These are phyloP conservation scores for Apotomis turbidana DNA, from an alignment of 2,888 invertebrate species.

Conservation along the genomic window DNA sequence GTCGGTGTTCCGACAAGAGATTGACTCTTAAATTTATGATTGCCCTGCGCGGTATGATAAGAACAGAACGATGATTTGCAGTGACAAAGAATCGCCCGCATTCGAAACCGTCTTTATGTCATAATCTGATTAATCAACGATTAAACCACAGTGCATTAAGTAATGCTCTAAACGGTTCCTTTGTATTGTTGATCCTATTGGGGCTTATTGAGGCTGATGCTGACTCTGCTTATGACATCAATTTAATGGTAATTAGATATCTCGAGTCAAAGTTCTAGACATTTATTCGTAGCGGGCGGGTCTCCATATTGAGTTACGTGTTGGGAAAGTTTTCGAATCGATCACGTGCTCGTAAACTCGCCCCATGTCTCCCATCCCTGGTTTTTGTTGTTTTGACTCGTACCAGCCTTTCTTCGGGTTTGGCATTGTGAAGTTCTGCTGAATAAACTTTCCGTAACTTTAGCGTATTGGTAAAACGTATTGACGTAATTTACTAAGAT, in stretches of 20 bases:
- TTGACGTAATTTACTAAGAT: neutral
- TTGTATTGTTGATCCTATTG: conserved; percentile 27
- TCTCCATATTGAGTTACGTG: conserved; percentile 14
- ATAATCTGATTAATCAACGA: conserved; percentile 56
- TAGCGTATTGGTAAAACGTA: neutral
- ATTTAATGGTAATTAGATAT: neutral
- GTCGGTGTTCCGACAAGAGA: too few species aligned
- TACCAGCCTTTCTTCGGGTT: neutral
- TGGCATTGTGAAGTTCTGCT: neutral
- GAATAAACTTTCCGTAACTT: neutral
- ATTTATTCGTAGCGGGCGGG: neutral
- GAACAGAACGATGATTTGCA: conserved; percentile 42
- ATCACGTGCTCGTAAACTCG: conserved; percentile 22
- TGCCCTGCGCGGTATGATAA: conserved; percentile 31
- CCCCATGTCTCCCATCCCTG: conserved; percentile 8
- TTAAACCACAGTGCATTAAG: conserved; percentile 31
- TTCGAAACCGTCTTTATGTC: conserved; percentile 47
- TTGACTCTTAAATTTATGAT: too few species aligned
- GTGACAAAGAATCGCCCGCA: conserved; percentile 51
- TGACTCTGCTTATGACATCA: neutral
- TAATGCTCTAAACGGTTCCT: conserved; percentile 32
- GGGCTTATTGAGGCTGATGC: conserved; percentile 8
- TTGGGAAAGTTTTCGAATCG: conserved; percentile 21
- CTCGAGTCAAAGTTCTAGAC: neutral
- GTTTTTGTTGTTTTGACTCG: conserved; percentile 8